Base-by-base conservation (phyloP, 64 coral and sea anemone species). In the Montipora cactus region DNA sequence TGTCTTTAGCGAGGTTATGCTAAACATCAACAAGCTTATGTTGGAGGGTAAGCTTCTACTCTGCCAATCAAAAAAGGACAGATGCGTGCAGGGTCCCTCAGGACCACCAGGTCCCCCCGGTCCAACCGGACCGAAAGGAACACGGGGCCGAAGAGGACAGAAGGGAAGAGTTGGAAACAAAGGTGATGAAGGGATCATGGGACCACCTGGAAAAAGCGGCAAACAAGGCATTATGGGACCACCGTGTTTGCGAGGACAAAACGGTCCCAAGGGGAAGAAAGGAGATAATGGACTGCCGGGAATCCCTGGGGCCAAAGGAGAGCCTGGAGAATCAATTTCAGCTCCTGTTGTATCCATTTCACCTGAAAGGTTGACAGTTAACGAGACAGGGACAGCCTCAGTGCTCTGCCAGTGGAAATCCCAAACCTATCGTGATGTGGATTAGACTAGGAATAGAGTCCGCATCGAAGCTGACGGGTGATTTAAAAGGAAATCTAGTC, bases 321-420 rank as follows among this genome's bases (percentile, higher is more conserved):
- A 80, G 18, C 94, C 21, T 18, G 89, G 89, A n/a, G 53, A 74
- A 49, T 87, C 75, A 49, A 86, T 67, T 59, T 77, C 52, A 57
- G 48, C 1, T 59, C 89, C 75, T 53, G 16, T 11, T 20, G 76
- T 88, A 64, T 70, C 3, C 13, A 50, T 92, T 52, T 92, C 69
- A 47, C 78, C 78, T 45, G 28, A 20, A 75, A 59, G 3, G 37
- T n/a, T 73, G 80, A 83, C 71, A 16, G 88, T 77, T 15, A 89
- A 79, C 55, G 89, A 92, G 21, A 83, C 47, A 8, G 11, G 44
- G 12, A 62, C 83, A 50, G 84, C 69, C 19, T 50, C 53, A 92
- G 47, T 95, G 94, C 51, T 95, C 94, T 0, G 94, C 19, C 12
- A 88, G 21, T 21, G 94, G 94, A 3, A 87, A 95, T 74, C 94